Base-by-base conservation (phyloP, 1,140 invertebrate genomes). In the Doryteuthis pealeii region DNA sequence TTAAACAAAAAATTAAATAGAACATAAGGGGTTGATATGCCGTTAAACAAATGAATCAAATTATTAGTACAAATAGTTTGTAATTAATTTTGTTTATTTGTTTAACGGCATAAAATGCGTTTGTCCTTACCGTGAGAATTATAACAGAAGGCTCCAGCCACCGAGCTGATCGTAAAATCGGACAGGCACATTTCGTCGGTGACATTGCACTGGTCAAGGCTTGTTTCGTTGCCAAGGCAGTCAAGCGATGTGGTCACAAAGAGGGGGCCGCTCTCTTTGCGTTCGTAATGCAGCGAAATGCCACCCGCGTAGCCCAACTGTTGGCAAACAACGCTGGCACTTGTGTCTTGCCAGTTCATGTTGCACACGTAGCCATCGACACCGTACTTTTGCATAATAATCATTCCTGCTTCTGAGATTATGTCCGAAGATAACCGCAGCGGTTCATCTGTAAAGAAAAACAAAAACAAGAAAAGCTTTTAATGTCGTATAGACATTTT, bases 321-420 rank as follows among this genome's bases (percentile, higher is more conserved):
- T 4, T 71, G 66, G 66, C 83, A 82, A 5, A 78, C 73, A 8
- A 82, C 81, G 32, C 66, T 65, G 8, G 83, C 82, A 30, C 81
- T 82, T 15, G 74, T 72, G 26, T 80, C 78, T 45, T 73, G 72
- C 78, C 81, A 84, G 6, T 74, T 73, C 22, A 79, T 72, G 28
- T 79, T 72, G 72, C 83, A 84, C 28, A 80, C 77, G 31, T 79
- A 81, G 4, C 83, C 83, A 71, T 76, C 81, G 1, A 77, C 74
- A 65, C 77, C 74, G 32, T 78, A 73, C 35, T 78, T 73, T 30
- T 70, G 69, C 5, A 80, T 71, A 15, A 69, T 69, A 6, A 83
- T 65, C 26, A 71, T 45, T n/a, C 81, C 81, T 68, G 72, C 75
- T 28, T 58, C 71, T 26, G 73, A 28, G 18, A 62, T 62, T 15